Conservation (phyloP, 2,888 invertebrate species). For the Branchipolynoe longqiensis region DNA sequence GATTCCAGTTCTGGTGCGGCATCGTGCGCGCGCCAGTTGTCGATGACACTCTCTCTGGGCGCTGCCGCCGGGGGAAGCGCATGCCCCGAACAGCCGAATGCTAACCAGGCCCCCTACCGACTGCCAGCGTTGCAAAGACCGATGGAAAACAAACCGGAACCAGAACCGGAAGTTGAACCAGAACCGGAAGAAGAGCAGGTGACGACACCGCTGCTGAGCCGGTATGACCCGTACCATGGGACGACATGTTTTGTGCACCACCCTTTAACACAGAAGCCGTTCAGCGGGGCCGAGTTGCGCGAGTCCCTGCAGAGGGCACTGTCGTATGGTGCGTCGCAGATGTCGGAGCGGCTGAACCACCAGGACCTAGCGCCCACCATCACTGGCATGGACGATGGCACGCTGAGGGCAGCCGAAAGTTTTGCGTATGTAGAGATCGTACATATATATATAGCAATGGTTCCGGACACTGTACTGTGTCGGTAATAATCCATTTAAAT, state of each 20-base stretch:
- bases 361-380: slow-evolving; percentile 46
- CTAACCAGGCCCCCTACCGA: not conserved
- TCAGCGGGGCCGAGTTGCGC: slow-evolving; percentile 1
- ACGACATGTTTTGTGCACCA: slow-evolving; percentile 49
- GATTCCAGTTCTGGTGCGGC: not conserved
- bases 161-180: not conserved
- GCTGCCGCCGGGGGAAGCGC: slow-evolving; percentile 11
- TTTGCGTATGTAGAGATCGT: too few relatives aligned
- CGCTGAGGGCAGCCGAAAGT: not conserved
- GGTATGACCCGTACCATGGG: slow-evolving; percentile 58
- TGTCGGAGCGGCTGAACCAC: slow-evolving; percentile 44
- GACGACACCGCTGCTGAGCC: slow-evolving; percentile 50
- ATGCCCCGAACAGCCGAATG: not conserved
- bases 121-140: not conserved
- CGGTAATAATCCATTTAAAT: too few relatives aligned
- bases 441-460: too few relatives aligned
- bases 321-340: not conserved
- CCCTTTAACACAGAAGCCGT: slow-evolving; percentile 15
- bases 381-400: not conserved
- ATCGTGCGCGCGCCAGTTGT: slow-evolving; percentile 13
- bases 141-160: not conserved
- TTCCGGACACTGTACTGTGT: too few relatives aligned
- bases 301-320: slow-evolving; percentile 36
- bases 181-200: not conserved
- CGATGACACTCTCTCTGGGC: slow-evolving; percentile 11